Conservation (phyloP, 2,113 vertebrate genomes). For the Rhea pennata region DNA sequence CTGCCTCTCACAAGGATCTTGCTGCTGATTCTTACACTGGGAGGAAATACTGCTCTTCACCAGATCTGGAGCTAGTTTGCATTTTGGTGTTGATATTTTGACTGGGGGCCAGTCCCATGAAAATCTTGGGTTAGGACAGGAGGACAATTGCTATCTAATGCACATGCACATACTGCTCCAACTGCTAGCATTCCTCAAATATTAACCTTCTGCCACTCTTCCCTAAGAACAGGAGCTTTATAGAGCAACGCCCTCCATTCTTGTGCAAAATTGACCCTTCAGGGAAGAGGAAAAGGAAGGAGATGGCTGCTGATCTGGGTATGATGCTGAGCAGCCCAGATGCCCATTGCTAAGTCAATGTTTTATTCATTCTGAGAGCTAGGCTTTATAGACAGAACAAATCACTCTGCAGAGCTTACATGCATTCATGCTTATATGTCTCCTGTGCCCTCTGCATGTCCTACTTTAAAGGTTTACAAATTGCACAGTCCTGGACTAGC, state of each 20-base stretch:
- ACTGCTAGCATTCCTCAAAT: not conserved
- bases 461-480: not conserved
- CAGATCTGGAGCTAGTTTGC: not conserved
- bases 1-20: not conserved
- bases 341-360: not conserved
- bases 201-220: not conserved
- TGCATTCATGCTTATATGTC: not conserved
- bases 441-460: not conserved
- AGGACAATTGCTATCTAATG: not conserved
- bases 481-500: not conserved
- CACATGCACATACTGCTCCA: not conserved
- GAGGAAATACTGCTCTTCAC: not conserved
- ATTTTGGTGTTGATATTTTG: not conserved
- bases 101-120: not conserved
- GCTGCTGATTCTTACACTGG: not conserved
- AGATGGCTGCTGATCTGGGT: not conserved
- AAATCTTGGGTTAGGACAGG: not conserved
- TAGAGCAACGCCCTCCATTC: not conserved
- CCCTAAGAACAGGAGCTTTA: accelerated
- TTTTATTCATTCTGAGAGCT: not conserved
- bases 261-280: not conserved
- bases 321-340: not conserved
- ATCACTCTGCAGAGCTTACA: not conserved
- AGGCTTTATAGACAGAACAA: not conserved
- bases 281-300: not conserved